Percentiles rank a stretch among this genome's conserved stretches.
Conservation (phyloP, 2,113 vertebrate species). For the Cyprinodon variegatus region DNA sequence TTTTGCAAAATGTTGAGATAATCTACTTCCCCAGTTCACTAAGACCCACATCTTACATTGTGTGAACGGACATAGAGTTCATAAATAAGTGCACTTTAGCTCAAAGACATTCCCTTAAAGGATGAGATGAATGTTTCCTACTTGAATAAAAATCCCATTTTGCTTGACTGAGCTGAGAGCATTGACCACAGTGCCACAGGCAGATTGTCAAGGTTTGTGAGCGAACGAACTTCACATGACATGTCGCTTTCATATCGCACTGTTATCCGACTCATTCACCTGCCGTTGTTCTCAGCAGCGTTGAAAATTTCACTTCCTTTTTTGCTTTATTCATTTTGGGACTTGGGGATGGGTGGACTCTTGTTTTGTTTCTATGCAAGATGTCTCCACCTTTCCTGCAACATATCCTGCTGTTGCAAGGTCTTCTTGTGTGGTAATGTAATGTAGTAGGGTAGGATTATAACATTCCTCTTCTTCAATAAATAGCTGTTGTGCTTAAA, state of each 20-base stretch:
- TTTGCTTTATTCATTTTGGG: constrained; percentile 2
- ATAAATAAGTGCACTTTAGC: constrained; percentile 17
- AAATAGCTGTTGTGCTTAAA: constrained; percentile 8
- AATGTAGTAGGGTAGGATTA: background rate
- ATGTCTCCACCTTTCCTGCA: constrained; percentile 7
- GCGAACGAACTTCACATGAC: constrained; percentile 8
- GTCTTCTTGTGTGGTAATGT: background rate
- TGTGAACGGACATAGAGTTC: constrained; percentile 1
- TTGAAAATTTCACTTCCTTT: constrained; percentile 21
- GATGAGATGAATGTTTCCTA: constrained; percentile 11
- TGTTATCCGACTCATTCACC: constrained; percentile 16
- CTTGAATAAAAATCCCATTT: constrained; percentile 62
- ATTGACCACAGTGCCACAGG: constrained; percentile 49
- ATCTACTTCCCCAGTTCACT: background rate
- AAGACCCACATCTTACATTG: background rate
- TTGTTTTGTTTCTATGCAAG: constrained; percentile 28
- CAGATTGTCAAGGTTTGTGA: constrained; percentile 9
- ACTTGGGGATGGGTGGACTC: constrained; percentile 26
- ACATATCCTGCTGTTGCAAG: constrained; percentile 22
- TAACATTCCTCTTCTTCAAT: background rate
- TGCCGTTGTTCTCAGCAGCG: background rate
- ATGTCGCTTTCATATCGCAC: constrained; percentile 5
- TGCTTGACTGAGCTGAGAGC: constrained; percentile 62
- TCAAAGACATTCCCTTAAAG: constrained; percentile 1
- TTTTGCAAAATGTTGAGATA: background rate